phyloP scores from a whole-genome alignment of 2,113 vertebrate genomes.

The Alligator mississippiensis region DNA sequence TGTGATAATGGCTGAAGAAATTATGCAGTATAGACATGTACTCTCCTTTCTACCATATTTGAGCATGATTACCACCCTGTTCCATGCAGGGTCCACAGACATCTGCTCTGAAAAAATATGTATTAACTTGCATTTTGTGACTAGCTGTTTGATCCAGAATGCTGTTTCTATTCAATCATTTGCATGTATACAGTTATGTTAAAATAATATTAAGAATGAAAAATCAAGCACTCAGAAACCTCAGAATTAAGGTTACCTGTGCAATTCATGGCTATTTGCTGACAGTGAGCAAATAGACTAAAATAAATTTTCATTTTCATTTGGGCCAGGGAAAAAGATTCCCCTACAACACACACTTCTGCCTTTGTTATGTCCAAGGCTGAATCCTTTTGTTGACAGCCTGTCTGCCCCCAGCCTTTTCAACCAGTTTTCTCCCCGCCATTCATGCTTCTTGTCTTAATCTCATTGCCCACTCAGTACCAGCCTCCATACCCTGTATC shows the following conservation, averaged over 20 bases:
- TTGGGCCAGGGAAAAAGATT: too few relatives aligned
- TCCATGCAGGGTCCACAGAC: too few relatives aligned
- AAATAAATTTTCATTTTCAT: too few relatives aligned
- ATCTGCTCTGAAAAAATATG: neutral
- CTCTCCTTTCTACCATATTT: fast-evolving
- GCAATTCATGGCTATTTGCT: neutral
- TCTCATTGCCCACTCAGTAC: too few relatives aligned
- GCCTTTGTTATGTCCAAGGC: too few relatives aligned
- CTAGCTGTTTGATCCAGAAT: neutral
- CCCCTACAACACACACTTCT: too few relatives aligned
- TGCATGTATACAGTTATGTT: too few relatives aligned
- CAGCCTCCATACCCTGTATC: too few relatives aligned
- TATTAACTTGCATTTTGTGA: neutral
- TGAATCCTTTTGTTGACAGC: too few relatives aligned
- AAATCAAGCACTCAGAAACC: neutral
- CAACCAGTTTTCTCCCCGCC: neutral
- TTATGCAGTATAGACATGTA: neutral
- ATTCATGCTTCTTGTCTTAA: too few relatives aligned
- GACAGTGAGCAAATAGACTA: neutral
- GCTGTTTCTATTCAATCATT: neutral
- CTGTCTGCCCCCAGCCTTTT: neutral
- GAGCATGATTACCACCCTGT: fast-evolving
- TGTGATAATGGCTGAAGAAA: neutral
- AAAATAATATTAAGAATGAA: fast-evolving
- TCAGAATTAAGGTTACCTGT: neutral